Percentiles rank a stretch among this genome's conserved stretches.
Evolutionary conservation across 1,140 invertebrate genomes (phyloP).

Genomic region (Drosophila aff.): DNA sequence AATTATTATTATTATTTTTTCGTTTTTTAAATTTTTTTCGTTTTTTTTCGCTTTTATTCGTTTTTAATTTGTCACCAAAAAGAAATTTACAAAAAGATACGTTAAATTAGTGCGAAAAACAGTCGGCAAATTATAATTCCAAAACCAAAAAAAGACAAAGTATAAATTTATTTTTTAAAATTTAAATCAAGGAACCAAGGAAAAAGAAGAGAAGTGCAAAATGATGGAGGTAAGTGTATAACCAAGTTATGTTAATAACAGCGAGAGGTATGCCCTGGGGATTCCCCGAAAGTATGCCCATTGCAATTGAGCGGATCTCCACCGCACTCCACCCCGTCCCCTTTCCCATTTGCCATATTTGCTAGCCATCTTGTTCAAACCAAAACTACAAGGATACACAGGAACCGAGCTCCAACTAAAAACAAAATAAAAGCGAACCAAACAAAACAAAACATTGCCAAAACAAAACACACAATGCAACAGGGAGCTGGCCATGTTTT

Average conservation of each 20-base stretch:
- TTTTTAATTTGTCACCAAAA: background rate
- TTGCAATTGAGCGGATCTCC: slow-evolving; percentile 26
- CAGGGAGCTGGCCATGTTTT: slow-evolving; percentile 70
- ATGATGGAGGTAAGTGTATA: background rate
- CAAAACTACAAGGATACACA: slow-evolving; percentile 15
- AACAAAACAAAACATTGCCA: slow-evolving; percentile 51
- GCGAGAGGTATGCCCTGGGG: background rate
- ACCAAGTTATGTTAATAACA: background rate
- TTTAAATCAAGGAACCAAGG: background rate
- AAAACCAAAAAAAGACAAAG: background rate
- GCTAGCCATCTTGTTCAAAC: slow-evolving; percentile 15
- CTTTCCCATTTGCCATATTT: slow-evolving; percentile 11
- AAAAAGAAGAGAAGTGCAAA: background rate
- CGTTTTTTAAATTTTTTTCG: too few relatives aligned
- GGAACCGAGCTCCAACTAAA: slow-evolving; percentile 39
- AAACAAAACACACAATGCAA: slow-evolving; percentile 52
- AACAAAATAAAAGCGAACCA: slow-evolving; percentile 36
- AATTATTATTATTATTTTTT: too few relatives aligned
- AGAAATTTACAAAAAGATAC: background rate
- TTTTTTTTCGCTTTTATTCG: too few relatives aligned
- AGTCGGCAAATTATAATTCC: background rate
- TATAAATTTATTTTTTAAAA: background rate
- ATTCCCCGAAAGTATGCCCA: slow-evolving; percentile 39
- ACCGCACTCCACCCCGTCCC: background rate
- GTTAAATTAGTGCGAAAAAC: background rate